Base-by-base conservation (phyloP, 2,797 vertebrate species). In the Onychomys arenicola region DNA sequence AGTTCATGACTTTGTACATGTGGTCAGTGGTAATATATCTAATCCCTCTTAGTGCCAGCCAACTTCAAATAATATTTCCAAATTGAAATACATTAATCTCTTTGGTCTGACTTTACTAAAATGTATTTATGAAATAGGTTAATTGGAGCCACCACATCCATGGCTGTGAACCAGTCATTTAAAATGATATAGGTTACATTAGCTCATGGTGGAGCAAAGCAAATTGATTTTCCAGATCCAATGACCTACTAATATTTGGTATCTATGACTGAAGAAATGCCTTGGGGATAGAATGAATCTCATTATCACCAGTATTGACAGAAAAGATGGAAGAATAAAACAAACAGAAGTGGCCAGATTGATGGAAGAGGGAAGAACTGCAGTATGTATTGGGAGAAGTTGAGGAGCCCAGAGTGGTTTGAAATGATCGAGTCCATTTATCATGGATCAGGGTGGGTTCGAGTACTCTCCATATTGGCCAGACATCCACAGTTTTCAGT, bases 31-130 rank as follows among this genome's bases (percentile, higher is more conserved):
- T 77, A 93, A 73, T 83, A 85, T 95, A 94, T 96, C 91, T 94
- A 97, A 96, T 95, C 89, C 91, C 32, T 96, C 91, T 89, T n/a
- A 61, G 71, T 55, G 85, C 61, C 16, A 89, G 90, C 93, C 83
- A 92, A 90, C 92, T 97, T 97, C 76, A 97, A 95, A 97, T 92
- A 96, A 97, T 97, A 97, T 97, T 97, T 98, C 90, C 76, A 94
- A 97, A 95, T 97, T 94, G 94, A 96, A 98, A 97, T 95, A 73
- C 96, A 97, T 97, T 97, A 94, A 98, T 97, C 89, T 98, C 93
- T 76, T 91, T 92, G 93, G 78, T 94, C 89, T 94, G 91, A 96
- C 96, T 98, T 95, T 73, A 93, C 94, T 96, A 96, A 96, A 96
- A 85, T 75, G 80, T 97, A 96, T 98, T 97, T 97, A 97, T 98